Base-by-base conservation (phyloP, 2,797 vertebrate genomes). In the Dendrocincla tyrannina region DNA sequence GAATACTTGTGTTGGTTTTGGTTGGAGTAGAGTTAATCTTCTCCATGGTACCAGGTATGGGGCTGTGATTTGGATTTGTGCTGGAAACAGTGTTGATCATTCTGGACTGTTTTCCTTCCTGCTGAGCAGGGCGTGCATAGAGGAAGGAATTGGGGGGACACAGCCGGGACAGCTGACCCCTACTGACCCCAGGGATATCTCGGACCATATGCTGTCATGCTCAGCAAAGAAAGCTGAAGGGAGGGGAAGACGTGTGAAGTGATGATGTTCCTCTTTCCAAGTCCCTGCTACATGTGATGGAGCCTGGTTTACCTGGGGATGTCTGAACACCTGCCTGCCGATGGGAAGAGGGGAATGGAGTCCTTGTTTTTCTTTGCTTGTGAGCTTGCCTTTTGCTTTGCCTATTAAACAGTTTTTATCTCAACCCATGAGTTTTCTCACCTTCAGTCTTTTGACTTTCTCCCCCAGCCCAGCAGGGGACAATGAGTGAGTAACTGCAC, bases 231-330 rank as follows among this genome's bases (percentile, higher is more conserved):
- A 66, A 55, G 12, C 20, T 62, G 24, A 49, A 12, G n/a, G 28
- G 39, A 42, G 58, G 49, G 13, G 20, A 14, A 30, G n/a, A 62
- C 0, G 0, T 50, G 55, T 66, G 25, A 24, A 55, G 32, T 19
- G 58, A 42, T 22, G 10, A 1, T 10, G 4, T 49, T 88, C 44
- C 8, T 49, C 17, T 67, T 77, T 70, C 24, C 27, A 33, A 27
- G 35, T 24, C 42, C 3, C 15, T 18, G 27, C 17, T 50, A 33
- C 5, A n/a, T 28, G 32, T 33, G 47, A 32, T 33, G 37, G 37
- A 77, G 18, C 47, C 74, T 4, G 2, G 37, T 30, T 33, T 41
- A 41, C 46, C 46, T 33, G 32, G 18, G 41, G 14, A 5, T 33
- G 37, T 47, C 19, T 42, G 47, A 33, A 52, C 4, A 13, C 13